These are phyloP conservation scores for Calliopum simillimum DNA, from an alignment of 2,888 invertebrate species.

Conservation along the genomic window DNA sequence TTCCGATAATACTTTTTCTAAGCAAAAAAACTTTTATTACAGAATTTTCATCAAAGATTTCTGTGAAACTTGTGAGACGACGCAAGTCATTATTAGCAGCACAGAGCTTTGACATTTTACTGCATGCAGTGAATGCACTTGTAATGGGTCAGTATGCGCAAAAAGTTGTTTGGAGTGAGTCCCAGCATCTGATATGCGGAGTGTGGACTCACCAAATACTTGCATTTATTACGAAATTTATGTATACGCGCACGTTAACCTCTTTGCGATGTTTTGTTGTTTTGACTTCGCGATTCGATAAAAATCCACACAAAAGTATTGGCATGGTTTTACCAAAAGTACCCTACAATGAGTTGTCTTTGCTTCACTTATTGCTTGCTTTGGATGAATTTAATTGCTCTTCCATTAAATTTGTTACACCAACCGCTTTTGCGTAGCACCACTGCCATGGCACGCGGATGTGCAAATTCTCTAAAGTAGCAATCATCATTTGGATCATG, in stretches of 20 bases:
- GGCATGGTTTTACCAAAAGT: not conserved
- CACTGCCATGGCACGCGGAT: slow-evolving; percentile 27
- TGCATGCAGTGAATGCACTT: not conserved
- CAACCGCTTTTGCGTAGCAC: not conserved
- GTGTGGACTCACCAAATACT: not conserved
- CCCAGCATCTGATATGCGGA: not conserved
- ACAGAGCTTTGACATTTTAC: slow-evolving; percentile 8
- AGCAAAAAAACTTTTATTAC: not conserved
- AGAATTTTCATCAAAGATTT: slow-evolving; percentile 29
- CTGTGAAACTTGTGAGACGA: not conserved
- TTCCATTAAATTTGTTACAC: too few species aligned
- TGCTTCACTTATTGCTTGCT: too few species aligned
- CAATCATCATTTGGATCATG: slow-evolving; percentile 30
- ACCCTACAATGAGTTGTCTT: too few species aligned
- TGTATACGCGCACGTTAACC: slow-evolving; percentile 37
- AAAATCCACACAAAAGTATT: slow-evolving; percentile 51
- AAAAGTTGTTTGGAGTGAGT: not conserved
- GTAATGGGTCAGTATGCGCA: slow-evolving; percentile 1
- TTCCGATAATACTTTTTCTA: too few species aligned
- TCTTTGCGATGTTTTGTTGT: slow-evolving; percentile 46
- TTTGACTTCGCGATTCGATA: slow-evolving; percentile 57
- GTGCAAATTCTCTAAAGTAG: slow-evolving; percentile 23
- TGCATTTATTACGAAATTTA: slow-evolving; percentile 50
- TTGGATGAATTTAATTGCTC: too few species aligned
- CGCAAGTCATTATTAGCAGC: not conserved